Percentiles rank a stretch among this genome's conserved stretches.
phyloP scores from a whole-genome alignment of 2,113 vertebrate genomes.

The Bungarus multicinctus region DNA sequence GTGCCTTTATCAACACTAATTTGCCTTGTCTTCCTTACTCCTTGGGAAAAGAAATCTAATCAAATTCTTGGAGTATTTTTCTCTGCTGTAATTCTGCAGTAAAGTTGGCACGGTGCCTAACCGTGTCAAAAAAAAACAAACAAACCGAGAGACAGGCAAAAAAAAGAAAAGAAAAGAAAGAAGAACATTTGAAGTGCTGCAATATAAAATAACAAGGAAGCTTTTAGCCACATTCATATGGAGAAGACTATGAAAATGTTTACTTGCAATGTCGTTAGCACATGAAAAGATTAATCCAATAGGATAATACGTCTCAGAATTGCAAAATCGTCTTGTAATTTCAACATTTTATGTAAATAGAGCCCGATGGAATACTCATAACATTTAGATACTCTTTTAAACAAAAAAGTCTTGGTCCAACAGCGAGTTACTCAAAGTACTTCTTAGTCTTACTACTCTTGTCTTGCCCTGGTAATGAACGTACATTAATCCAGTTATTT shows the following conservation, averaged over 20 bases:
- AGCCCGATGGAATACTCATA: conserved; percentile 65
- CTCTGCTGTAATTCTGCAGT: conserved; percentile 64
- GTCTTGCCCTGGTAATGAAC: conserved; percentile 51
- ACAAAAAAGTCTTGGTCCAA: conserved; percentile 19
- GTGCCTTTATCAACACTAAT: conserved; percentile 48
- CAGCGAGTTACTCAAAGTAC: conserved; percentile 53
- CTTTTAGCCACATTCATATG: conserved; percentile 69
- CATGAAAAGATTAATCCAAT: conserved; percentile 76
- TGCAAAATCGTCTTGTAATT: conserved; percentile 69
- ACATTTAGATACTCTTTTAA: conserved; percentile 68
- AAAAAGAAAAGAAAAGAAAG: conserved; percentile 31
- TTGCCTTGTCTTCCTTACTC: conserved; percentile 42
- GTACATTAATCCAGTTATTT: conserved; percentile 59
- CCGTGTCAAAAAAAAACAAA: conserved; percentile 30
- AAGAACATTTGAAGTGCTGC: conserved; percentile 61
- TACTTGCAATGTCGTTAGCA: conserved; percentile 72
- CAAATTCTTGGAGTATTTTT: conserved; percentile 65
- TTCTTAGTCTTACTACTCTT: conserved; percentile 56
- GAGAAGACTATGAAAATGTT: conserved; percentile 71
- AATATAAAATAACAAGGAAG: conserved; percentile 68
- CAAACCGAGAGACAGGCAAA: not conserved
- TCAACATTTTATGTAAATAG: conserved; percentile 78
- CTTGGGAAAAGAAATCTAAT: conserved; percentile 51
- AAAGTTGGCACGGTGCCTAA: conserved; percentile 65
- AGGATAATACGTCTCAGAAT: conserved; percentile 75